Percentiles rank a stretch among this genome's conserved stretches.
Conservation (phyloP, 2,888 invertebrate genomes). For the Drosophila pegasa region DNA sequence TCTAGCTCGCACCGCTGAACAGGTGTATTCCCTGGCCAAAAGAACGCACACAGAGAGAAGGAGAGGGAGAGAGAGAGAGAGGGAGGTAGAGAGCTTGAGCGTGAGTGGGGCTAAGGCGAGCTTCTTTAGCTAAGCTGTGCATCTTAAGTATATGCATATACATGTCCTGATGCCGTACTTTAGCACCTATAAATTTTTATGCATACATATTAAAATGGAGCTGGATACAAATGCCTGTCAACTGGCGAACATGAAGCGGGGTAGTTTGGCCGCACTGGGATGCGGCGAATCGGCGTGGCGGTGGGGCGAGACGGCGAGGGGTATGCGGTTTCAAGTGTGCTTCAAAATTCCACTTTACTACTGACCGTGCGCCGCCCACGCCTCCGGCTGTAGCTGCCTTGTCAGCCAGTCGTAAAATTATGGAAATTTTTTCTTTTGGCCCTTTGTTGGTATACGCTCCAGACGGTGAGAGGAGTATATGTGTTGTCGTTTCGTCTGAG, state of each 20-base stretch:
- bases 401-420: slow-evolving; percentile 74
- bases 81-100: neutral
- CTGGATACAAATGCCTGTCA: slow-evolving; percentile 55
- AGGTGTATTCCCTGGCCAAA: slow-evolving; percentile 41
- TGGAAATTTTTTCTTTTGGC: slow-evolving; percentile 74
- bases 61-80: neutral
- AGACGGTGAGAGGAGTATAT: neutral
- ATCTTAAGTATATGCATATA: slow-evolving; percentile 60
- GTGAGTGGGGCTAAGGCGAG: neutral
- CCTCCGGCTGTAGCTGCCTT: slow-evolving; percentile 7
- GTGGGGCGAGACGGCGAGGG: too few relatives aligned
- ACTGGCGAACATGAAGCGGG: slow-evolving; percentile 29
- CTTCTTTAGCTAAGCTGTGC: slow-evolving; percentile 29
- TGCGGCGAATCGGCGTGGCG: too few relatives aligned
- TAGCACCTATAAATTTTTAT: slow-evolving; percentile 78
- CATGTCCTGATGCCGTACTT: slow-evolving; percentile 73
- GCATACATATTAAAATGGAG: slow-evolving; percentile 69
- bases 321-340: slow-evolving; percentile 56
- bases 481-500: too few relatives aligned
- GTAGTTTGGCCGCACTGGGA: neutral
- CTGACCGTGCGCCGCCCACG: slow-evolving; percentile 33
- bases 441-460: neutral
- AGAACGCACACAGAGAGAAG: slow-evolving; percentile 7
- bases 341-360: slow-evolving; percentile 66
- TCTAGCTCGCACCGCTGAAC: neutral